Percentiles rank a stretch among this genome's conserved stretches.
phyloP scores from a whole-genome alignment of 2,888 invertebrate genomes.

The Acrobasis consociella region DNA sequence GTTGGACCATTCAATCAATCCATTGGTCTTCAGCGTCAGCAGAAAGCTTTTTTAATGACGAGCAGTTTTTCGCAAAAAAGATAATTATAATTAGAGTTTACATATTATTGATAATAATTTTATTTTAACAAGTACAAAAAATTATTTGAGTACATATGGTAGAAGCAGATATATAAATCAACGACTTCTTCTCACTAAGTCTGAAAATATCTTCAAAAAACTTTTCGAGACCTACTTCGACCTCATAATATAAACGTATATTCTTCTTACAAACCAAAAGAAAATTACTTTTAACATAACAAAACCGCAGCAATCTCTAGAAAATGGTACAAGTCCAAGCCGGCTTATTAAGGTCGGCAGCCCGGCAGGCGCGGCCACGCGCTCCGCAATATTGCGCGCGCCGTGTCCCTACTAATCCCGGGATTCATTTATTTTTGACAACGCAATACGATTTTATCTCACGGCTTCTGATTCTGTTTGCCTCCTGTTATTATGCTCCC shows the following conservation, averaged over 20 bases:
- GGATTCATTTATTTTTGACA: conserved; percentile 84
- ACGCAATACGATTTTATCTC: conserved; percentile 83
- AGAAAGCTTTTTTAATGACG: too few relatives aligned
- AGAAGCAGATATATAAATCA: too few relatives aligned
- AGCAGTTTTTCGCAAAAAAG: too few relatives aligned
- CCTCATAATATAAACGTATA: neutral
- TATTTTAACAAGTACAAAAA: too few relatives aligned
- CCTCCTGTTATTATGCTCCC: conserved; percentile 79
- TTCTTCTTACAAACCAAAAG: neutral
- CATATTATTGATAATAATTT: too few relatives aligned
- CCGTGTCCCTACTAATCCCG: conserved; percentile 79
- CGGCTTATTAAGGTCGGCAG: conserved; percentile 69
- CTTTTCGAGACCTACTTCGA: too few relatives aligned
- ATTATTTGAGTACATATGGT: too few relatives aligned
- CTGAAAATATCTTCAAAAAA: too few relatives aligned
- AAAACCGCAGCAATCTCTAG: conserved; percentile 2
- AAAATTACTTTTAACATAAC: neutral
- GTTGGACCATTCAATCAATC: too few relatives aligned
- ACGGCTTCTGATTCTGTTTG: conserved; percentile 82
- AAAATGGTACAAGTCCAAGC: conserved; percentile 16
- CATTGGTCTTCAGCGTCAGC: too few relatives aligned
- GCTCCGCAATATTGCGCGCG: conserved; percentile 74
- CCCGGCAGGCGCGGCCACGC: conserved; percentile 61
- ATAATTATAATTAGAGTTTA: too few relatives aligned
- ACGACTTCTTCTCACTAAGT: too few relatives aligned